These are phyloP conservation scores for Melanophora roralis DNA, from an alignment of 2,888 invertebrate genomes.

Conservation along the genomic window DNA sequence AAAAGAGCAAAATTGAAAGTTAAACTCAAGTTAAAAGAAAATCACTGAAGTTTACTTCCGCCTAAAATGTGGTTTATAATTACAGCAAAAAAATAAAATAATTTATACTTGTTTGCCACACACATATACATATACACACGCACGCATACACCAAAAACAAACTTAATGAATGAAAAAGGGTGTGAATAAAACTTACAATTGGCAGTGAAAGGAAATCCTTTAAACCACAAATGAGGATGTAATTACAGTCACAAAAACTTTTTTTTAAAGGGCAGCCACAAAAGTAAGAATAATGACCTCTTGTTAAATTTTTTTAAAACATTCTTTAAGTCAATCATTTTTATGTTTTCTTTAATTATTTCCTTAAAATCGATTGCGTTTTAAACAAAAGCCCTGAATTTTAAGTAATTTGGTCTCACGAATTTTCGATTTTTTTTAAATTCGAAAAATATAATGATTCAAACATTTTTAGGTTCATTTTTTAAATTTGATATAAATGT, in stretches of 20 bases:
- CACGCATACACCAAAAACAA: background rate
- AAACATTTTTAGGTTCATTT: too few species aligned
- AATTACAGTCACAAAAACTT: constrained; percentile 14
- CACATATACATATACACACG: background rate
- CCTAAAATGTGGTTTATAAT: constrained; percentile 50
- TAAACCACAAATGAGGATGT: constrained; percentile 32
- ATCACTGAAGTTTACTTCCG: constrained; percentile 54
- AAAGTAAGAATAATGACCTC: background rate
- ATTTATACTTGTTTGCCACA: constrained; percentile 2
- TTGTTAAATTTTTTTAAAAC: too few species aligned
- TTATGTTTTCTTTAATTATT: too few species aligned
- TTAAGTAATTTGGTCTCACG: background rate
- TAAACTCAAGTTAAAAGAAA: constrained; percentile 34
- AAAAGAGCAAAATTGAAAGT: constrained; percentile 10
- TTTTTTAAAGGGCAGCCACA: background rate
- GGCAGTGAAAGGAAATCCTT: constrained; percentile 56
- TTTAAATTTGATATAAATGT: too few species aligned
- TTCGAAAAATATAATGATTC: background rate
- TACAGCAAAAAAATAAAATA: constrained; percentile 9
- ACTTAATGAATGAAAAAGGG: background rate
- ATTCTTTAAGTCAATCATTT: too few species aligned
- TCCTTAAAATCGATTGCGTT: too few species aligned
- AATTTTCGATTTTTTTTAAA: background rate
- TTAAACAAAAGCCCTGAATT: background rate
- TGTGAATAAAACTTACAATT: constrained; percentile 25